Base-by-base conservation (phyloP, 2,888 invertebrate genomes). In the Drosophila parthenogenetica region DNA sequence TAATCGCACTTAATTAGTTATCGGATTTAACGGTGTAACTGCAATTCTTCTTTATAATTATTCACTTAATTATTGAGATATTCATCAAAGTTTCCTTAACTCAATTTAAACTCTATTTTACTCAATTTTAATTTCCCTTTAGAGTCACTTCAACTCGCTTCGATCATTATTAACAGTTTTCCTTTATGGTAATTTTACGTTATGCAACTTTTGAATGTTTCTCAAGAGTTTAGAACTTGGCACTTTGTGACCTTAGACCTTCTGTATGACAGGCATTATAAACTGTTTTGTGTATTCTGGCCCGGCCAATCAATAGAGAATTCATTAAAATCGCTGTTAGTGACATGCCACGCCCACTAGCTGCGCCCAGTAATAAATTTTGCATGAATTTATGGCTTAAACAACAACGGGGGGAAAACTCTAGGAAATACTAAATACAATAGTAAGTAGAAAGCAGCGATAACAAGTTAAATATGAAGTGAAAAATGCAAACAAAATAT, bases 401-500 rank as follows among this genome's bases (percentile, higher is more conserved):
- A 74, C 50, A 67, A 61, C 45, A 63, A 53, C 19, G 25, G 7
- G 63, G 8, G 29, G 61, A 17, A 55, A 45, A 55, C 29, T 8
- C 29, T 37, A 37, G 45, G 43, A 32, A 51, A 53, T 10, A 17
- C 37, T 54, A 57, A 14, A n/a, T 29, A 25, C 53, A 37, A 19
- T 16, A 64, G 69, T 60, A 40, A 64, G 69, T 60, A 40, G 64
- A 57, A 68, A 67, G 65, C 66, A 67, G 65, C 68, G 74, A 69
- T 68, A 74, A 72, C 78, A 81, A 78, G 70, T 81, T 86, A 82
- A 86, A 82, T 80, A 80, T 83, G 68, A 79, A 87, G 86, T 77
- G 64, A 67, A 79, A 79, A 86, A 81, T 77, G 74, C 87, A 81
- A 87, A 74, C 67, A 74, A 80, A 79, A 76, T 77, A 86, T 85